Conservation (phyloP, 2,113 vertebrate species). For the Pluvianellus socialis region DNA sequence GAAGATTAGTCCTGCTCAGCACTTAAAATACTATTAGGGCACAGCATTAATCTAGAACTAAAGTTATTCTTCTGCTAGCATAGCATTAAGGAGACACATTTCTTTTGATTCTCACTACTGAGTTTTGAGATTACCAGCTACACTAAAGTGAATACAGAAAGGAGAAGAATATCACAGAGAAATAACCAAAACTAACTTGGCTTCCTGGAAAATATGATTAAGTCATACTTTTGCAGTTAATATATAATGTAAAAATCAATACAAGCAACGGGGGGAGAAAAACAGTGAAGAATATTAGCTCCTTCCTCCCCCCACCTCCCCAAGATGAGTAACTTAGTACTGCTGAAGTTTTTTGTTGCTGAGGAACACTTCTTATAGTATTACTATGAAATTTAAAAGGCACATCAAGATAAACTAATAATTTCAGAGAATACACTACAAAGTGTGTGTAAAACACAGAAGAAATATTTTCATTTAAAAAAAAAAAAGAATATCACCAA, state of each 20-base stretch:
- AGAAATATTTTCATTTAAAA: background rate
- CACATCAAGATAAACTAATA: background rate
- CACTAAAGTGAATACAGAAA: background rate
- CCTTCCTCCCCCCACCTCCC: background rate
- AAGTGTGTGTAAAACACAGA: background rate
- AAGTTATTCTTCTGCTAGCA: background rate
- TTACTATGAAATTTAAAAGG: background rate
- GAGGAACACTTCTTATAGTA: background rate
- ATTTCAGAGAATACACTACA: background rate
- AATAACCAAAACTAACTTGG: background rate
- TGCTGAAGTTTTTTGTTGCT: background rate
- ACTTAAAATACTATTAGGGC: background rate
- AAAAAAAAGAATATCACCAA: background rate
- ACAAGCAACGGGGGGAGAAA: background rate
- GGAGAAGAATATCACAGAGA: background rate
- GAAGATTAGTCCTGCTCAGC: background rate
- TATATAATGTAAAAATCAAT: background rate
- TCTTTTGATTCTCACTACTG: background rate
- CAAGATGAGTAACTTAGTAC: background rate
- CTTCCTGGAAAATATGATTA: background rate
- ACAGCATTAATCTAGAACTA: background rate
- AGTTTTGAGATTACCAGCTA: background rate
- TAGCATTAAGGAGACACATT: background rate
- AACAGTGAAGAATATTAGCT: background rate
- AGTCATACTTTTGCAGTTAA: background rate